Evolutionary conservation across 2,888 invertebrate species (phyloP).

Genomic region (Leuctra nigra): DNA sequence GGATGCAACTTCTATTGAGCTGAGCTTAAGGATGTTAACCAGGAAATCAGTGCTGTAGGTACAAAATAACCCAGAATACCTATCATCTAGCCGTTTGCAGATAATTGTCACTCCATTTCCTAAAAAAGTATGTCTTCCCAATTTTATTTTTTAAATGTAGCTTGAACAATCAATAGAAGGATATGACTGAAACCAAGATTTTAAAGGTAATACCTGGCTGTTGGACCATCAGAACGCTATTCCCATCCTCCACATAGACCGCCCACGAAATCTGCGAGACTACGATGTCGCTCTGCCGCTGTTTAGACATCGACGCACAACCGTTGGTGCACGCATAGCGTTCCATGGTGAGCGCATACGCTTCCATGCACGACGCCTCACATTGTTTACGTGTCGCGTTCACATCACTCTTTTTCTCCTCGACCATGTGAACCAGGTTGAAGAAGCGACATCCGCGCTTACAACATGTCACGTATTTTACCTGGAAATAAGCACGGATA

Average conservation of each 20-base stretch:
- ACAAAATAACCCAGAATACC: no score
- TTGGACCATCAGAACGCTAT: constrained; percentile 21
- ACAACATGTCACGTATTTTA: constrained; percentile 24
- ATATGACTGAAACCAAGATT: no score
- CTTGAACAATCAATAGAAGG: no score
- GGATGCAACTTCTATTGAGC: no score
- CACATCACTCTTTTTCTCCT: constrained; percentile 19
- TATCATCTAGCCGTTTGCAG: no score
- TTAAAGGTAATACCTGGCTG: constrained; percentile 20
- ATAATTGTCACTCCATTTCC: no score
- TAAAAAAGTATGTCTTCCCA: no score
- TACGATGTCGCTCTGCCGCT: constrained; percentile 14
- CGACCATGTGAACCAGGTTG: constrained; percentile 25
- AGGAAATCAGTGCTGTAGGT: no score
- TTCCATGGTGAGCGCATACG: constrained; percentile 27
- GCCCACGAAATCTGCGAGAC: constrained; percentile 23
- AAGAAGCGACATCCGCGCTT: constrained; percentile 28
- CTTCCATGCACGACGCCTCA: constrained; percentile 29
- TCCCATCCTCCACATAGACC: constrained; percentile 24
- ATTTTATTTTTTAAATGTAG: no score
- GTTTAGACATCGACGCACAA: constrained; percentile 27
- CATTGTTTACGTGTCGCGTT: constrained; percentile 28
- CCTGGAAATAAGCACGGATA: neutral
- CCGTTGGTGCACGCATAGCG: constrained; percentile 29
- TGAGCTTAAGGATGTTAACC: no score